phyloP scores from a whole-genome alignment of 2,797 vertebrate genomes.

The Gadopsis bispinosus region DNA sequence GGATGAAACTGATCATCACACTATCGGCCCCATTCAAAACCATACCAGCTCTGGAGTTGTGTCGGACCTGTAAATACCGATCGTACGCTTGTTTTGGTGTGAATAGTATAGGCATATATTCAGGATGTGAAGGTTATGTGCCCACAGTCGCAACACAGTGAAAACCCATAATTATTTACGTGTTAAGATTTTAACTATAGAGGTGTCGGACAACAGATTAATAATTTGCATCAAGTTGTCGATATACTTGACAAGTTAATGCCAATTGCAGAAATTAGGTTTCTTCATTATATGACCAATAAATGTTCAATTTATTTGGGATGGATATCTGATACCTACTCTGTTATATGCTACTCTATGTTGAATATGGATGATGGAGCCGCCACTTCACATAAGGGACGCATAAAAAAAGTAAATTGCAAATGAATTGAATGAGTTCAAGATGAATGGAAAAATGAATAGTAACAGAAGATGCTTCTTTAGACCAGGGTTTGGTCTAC shows the following conservation, averaged over 20 bases:
- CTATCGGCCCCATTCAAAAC: conserved; percentile 30
- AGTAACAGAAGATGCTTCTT: not conserved
- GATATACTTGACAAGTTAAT: too few relatives aligned
- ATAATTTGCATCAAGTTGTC: too few relatives aligned
- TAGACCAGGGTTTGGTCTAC: not conserved
- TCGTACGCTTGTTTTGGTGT: not conserved
- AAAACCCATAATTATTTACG: not conserved
- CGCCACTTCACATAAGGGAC: not conserved
- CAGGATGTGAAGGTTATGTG: not conserved
- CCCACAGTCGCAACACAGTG: not conserved
- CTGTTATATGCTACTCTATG: not conserved
- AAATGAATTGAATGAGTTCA: not conserved
- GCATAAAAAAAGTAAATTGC: not conserved
- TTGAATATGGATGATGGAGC: not conserved
- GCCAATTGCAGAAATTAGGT: too few relatives aligned
- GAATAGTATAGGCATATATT: not conserved
- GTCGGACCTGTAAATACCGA: not conserved
- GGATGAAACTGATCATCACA: conserved; percentile 42
- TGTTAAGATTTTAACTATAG: too few relatives aligned
- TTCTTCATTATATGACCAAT: not conserved
- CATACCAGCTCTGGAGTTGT: conserved; percentile 4
- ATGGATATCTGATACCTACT: not conserved
- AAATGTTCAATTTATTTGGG: not conserved
- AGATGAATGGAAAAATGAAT: not conserved
- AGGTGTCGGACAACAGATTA: too few relatives aligned